phyloP scores from a whole-genome alignment of 2,113 vertebrate species.

The Corythoichthys haematopterus region DNA sequence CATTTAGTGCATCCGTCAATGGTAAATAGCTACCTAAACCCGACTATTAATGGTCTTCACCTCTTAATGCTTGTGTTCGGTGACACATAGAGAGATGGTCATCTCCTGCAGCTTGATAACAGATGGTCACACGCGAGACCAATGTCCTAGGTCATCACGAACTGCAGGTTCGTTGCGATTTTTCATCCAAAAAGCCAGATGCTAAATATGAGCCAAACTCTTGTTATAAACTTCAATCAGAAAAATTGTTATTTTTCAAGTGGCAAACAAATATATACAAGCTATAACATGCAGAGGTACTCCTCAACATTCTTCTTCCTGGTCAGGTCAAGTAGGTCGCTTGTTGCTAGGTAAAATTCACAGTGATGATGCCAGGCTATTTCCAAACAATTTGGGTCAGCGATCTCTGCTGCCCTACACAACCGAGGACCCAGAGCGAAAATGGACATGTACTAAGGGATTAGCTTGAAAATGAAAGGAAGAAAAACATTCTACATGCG shows the following conservation, averaged over 20 bases:
- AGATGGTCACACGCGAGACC: conserved; percentile 54
- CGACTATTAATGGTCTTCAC: background rate
- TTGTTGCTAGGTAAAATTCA: background rate
- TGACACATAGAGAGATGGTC: conserved; percentile 16
- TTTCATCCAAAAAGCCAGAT: no score
- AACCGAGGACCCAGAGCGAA: background rate
- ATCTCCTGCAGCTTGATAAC: conserved; percentile 51
- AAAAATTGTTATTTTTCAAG: background rate
- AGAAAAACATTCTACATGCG: background rate
- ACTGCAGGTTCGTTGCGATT: no score
- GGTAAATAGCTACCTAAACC: background rate
- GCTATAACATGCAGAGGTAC: background rate
- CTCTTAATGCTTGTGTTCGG: background rate
- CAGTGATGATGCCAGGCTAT: background rate
- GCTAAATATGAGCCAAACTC: no score
- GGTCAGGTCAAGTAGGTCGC: background rate
- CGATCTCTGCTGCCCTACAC: background rate
- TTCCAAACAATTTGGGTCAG: background rate
- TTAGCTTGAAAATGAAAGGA: no score
- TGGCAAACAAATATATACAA: background rate
- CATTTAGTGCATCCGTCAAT: background rate
- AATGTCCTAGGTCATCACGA: conserved; percentile 4
- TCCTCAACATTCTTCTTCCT: background rate
- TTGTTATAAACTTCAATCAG: no score
- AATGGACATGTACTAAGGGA: background rate